phyloP scores from a whole-genome alignment of 2,888 invertebrate species.

The Argyresthia albistria region DNA sequence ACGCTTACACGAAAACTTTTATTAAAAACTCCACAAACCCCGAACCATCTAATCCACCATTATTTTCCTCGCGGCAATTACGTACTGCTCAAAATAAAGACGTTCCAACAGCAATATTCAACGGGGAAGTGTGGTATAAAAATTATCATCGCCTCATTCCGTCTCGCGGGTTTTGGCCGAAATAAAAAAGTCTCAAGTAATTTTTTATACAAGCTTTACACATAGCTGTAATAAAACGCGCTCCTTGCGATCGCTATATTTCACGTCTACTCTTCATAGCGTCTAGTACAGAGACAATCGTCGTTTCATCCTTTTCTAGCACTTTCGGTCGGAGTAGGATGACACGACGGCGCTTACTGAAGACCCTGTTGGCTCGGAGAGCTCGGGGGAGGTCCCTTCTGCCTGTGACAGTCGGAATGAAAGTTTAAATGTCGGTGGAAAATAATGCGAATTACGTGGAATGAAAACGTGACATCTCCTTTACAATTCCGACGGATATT shows the following conservation, averaged over 20 bases:
- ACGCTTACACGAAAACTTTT: not conserved
- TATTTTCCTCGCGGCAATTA: conserved; percentile 26
- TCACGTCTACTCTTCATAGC: conserved; percentile 35
- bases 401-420: conserved; percentile 48
- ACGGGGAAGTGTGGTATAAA: conserved; percentile 31
- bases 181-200: conserved; percentile 53
- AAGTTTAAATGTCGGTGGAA: conserved; percentile 56
- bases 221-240: conserved; percentile 59
- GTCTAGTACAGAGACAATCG: not conserved
- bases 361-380: not conserved
- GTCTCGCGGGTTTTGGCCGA: conserved; percentile 18
- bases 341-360: not conserved
- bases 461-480: conserved; percentile 4
- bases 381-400: conserved; percentile 20
- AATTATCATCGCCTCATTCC: conserved; percentile 46
- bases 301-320: not conserved
- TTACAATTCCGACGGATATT: conserved; percentile 4
- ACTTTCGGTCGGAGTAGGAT: not conserved
- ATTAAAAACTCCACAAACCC: no score
- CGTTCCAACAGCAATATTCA: conserved; percentile 35
- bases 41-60: no score
- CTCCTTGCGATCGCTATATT: conserved; percentile 46
- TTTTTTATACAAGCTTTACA: conserved; percentile 62
- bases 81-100: conserved; percentile 36
- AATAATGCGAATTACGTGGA: conserved; percentile 51